A percentile compares a stretch with the other conserved stretches of the same genome.
These are phyloP conservation scores for Brachyrhaphis roseni DNA, from an alignment of 2,797 vertebrate species.

Conservation along the genomic window DNA sequence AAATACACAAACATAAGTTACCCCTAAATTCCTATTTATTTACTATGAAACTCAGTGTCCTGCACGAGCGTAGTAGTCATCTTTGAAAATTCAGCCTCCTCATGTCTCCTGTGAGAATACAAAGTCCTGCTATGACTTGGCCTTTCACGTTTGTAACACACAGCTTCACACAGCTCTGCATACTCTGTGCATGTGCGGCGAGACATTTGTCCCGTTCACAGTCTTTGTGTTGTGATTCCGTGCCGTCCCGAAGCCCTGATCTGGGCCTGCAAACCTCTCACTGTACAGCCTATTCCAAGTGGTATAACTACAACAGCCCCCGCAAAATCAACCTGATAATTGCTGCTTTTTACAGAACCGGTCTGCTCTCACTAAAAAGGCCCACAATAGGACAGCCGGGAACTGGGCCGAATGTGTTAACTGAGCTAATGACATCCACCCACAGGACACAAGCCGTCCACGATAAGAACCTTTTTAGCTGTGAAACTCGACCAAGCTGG, in stretches of 20 bases:
- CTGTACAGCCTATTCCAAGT: conserved; percentile 63
- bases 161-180: conserved; percentile 52
- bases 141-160: conserved; percentile 68
- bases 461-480: conserved; percentile 75
- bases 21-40: not conserved
- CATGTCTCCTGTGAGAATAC: conserved; percentile 52
- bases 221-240: conserved; percentile 51
- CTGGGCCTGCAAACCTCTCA: conserved; percentile 50
- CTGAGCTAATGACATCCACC: conserved; percentile 79
- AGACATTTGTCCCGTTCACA: conserved; percentile 63
- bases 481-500: conserved; percentile 68
- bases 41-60: conserved; percentile 23
- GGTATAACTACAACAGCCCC: conserved; percentile 70
- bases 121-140: conserved; percentile 53
- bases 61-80: conserved; percentile 27
- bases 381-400: conserved; percentile 74
- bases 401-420: conserved; percentile 72
- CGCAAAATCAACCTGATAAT: conserved; percentile 75
- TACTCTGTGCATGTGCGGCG: conserved; percentile 53
- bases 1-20: no score
- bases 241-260: conserved; percentile 43
- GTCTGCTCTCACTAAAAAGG: conserved; percentile 65
- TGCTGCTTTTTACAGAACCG: conserved; percentile 69
- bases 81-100: conserved; percentile 29
- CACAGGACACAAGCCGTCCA: conserved; percentile 75